Evolutionary conservation across 2,113 vertebrate genomes (phyloP), one percentile per base, ranked within the genome.

Genomic region (Nerophis lumbriciformis): DNA sequence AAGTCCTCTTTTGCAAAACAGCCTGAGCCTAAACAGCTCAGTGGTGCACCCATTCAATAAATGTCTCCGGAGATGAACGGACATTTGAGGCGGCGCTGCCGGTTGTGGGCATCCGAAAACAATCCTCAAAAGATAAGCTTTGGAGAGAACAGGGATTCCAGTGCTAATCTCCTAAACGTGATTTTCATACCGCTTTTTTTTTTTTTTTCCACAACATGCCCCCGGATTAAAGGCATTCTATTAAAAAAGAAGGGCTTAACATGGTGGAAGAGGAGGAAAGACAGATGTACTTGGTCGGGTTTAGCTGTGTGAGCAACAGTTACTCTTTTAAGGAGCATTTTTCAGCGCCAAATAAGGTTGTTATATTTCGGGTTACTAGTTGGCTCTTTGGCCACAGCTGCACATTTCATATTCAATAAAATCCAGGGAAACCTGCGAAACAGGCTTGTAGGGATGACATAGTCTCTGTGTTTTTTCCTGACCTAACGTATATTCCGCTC

Each of bases 141-240:
- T 67, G 72, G 76, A 61, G 58, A 78, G 76, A 74, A 73, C 68
- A 56, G 61, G 72, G 76, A 86, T 75, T 77, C 75, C 71, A 69
- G 50, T 71, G 69, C 82, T 90, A 87, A 89, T 90, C 89, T 87
- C 59, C 81, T 85, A 79, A 86, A 90, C 78, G 76, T 85, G 87
- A 89, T 90, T 90, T 89, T 77, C 78, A 84, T 87, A 85, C 67
- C 45, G 80, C 83, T n/a, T 85, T 77, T 72, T 77, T 28, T 2
- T 28, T 28, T 28, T 28, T 28, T 28, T 28, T 4, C 28, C 78
- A 63, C 77, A 89, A 82, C 88, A 87, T 77, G 84, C 75, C 54
- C 75, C 68, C 36, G 84, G 87, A 88, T 89, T 89, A 88, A 86
- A 86, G 77, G 61, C 83, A 79, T 87, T 88, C 81, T 87, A 88